Conservation (phyloP, 2,888 invertebrate species). For the Unio pictorum region DNA sequence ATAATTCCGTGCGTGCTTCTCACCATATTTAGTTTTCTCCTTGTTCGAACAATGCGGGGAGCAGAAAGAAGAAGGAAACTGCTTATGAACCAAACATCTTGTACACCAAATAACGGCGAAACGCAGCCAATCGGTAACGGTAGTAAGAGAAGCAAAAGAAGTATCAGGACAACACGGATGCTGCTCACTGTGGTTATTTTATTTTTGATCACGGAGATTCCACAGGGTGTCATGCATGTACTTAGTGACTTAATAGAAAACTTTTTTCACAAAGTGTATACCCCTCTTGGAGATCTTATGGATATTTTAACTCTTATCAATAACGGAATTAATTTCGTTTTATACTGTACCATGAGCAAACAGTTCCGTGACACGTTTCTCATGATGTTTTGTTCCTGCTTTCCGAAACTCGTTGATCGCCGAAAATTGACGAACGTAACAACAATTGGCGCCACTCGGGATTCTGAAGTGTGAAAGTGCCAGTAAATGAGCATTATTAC, state of each 20-base stretch:
- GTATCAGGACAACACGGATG: slow-evolving; percentile 89
- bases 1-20: slow-evolving; percentile 90
- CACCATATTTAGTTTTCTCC: slow-evolving; percentile 77
- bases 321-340: slow-evolving; percentile 92
- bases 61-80: slow-evolving; percentile 64
- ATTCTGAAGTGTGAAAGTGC: slow-evolving; percentile 50
- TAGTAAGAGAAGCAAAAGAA: slow-evolving; percentile 59
- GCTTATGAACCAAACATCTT: slow-evolving; percentile 48
- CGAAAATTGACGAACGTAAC: slow-evolving; percentile 39
- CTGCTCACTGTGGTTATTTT: slow-evolving; percentile 87
- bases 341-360: slow-evolving; percentile 94
- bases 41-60: slow-evolving; percentile 71
- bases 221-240: slow-evolving; percentile 83
- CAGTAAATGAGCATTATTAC: slow-evolving; percentile 1
- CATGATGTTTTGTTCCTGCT: slow-evolving; percentile 76
- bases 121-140: slow-evolving; percentile 40
- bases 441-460: slow-evolving; percentile 48
- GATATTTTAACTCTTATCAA: slow-evolving; percentile 92
- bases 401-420: slow-evolving; percentile 39
- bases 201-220: slow-evolving; percentile 92
- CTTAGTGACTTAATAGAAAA: slow-evolving; percentile 84
- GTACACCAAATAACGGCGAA: slow-evolving; percentile 45
- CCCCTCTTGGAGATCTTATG: slow-evolving; percentile 81
- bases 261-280: slow-evolving; percentile 79
- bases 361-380: slow-evolving; percentile 83